phyloP scores from a whole-genome alignment of 2,797 vertebrate genomes.

The Erpetoichthys calabaricus region DNA sequence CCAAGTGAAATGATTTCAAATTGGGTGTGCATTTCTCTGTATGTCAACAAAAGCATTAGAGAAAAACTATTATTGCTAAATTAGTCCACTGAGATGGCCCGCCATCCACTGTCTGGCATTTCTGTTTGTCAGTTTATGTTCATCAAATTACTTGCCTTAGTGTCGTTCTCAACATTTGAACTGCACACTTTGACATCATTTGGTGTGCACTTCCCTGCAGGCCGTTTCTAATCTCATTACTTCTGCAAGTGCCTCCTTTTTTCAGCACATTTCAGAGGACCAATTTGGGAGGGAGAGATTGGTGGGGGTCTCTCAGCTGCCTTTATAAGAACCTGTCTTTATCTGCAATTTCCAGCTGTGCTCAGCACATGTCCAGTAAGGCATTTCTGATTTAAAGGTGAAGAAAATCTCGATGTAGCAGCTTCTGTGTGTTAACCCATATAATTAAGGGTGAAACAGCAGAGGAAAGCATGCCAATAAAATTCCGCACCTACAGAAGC shows the following conservation, averaged over 20 bases:
- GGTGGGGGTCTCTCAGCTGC: conserved; percentile 33
- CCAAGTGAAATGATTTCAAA: too few relatives aligned
- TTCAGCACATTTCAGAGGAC: conserved; percentile 38
- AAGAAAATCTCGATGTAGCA: conserved; percentile 29
- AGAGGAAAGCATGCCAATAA: conserved; percentile 25
- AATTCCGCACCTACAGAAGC: conserved; percentile 28
- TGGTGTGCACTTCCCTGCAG: conserved; percentile 51
- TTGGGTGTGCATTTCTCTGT: too few relatives aligned
- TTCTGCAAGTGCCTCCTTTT: conserved; percentile 35
- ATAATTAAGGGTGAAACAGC: conserved; percentile 23
- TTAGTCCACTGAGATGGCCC: too few relatives aligned
- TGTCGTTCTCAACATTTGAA: conserved; percentile 15
- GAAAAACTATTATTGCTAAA: too few relatives aligned
- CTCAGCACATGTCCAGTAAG: conserved; percentile 50
- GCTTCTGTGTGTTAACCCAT: conserved; percentile 34
- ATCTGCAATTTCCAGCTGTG: conserved; percentile 67
- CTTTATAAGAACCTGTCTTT: conserved; percentile 47
- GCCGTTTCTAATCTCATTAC: conserved; percentile 48
- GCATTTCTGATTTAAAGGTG: conserved; percentile 37
- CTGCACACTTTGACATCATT: conserved; percentile 36
- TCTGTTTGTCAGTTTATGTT: background rate
- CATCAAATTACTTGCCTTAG: background rate
- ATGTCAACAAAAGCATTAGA: too few relatives aligned
- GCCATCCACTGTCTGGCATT: too few relatives aligned
- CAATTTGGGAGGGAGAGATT: conserved; percentile 31